A percentile compares a stretch with the other conserved stretches of the same genome.
Conservation (phyloP, 2,888 invertebrate species). For the Hirtodrosophila trivittata region DNA sequence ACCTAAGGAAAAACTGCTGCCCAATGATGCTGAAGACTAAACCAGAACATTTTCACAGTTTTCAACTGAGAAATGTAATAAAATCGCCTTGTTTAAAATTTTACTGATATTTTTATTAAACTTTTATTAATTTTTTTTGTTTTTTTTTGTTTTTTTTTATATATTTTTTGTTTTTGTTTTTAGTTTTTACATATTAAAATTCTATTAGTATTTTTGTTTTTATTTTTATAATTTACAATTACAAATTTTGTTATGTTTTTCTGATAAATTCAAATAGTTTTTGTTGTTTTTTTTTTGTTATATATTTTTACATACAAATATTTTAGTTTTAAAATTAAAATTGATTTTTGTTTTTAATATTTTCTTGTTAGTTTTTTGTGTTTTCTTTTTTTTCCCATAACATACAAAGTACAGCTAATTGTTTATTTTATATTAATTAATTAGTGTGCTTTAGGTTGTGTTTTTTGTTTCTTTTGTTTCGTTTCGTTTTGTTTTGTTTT, state of each 20-base stretch:
- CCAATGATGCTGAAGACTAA: too few relatives aligned
- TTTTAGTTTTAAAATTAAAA: conserved; percentile 43
- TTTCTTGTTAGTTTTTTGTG: conserved; percentile 16
- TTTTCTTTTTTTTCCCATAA: conserved; percentile 60
- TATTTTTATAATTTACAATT: conserved; percentile 56
- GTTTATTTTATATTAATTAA: conserved; percentile 26
- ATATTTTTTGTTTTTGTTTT: conserved; percentile 22
- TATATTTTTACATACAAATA: conserved; percentile 35
- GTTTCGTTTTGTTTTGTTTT: too few relatives aligned
- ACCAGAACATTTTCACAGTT: too few relatives aligned
- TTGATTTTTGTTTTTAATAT: conserved; percentile 20
- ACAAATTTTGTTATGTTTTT: conserved; percentile 49
- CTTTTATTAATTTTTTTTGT: conserved; percentile 53
- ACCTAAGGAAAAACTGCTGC: too few relatives aligned
- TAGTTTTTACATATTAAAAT: conserved; percentile 62
- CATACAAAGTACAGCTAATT: conserved; percentile 58
- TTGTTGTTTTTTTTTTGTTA: conserved; percentile 15
- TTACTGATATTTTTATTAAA: conserved; percentile 59
- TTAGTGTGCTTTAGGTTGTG: conserved; percentile 25
- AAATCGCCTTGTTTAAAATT: conserved; percentile 24
- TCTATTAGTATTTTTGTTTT: conserved; percentile 54
- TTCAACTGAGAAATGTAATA: too few relatives aligned
- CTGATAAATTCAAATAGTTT: conserved; percentile 58
- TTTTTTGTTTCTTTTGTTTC: conserved; percentile 23
- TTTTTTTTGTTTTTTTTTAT: conserved; percentile 31